Base-by-base conservation (phyloP, 2,113 vertebrate genomes). In the Chauna torquata region DNA sequence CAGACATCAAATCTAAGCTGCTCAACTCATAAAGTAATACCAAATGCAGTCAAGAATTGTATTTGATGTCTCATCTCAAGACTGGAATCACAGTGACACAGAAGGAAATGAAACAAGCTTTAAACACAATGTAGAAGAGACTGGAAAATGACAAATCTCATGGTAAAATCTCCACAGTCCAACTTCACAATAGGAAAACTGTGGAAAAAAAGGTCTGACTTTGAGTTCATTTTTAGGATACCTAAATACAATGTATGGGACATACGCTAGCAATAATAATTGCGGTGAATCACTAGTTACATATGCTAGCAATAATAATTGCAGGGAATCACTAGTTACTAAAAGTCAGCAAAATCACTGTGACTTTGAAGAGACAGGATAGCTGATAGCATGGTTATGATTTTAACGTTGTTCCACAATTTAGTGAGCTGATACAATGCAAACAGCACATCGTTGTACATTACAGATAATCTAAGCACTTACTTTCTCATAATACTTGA, bases 401-500 rank as follows among this genome's bases (percentile, higher is more conserved):
- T 10, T 79, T 93, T 86, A 82, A 69, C 64, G 74, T 71, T 47
- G 52, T 70, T 66, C n/a, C 59, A n/a, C 47, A 52, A 20, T 7
- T n/a, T 57, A 70, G 64, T 16, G 68, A 82, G 92, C 61, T 38
- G 92, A 78, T 34, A 85, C 0, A 30, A 94, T 95, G 72, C 74
- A 71, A 91, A 91, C 19, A 23, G 57, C 62, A 78, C 58, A 61
- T 6, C 8, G 52, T 32, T 69, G 86, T 64, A 65, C 44, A 79
- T 82, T 90, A 95, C 80, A 92, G 95, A 90, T 82, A 96, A 93
- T 94, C 65, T 95, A 76, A 49, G 89, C 96, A 98, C 99, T 98
- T 98, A 99, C 99, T 98, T 99, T 99, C 97, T 99, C 99, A 57
- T 99, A 99, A 98, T 99, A 99, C 98, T 99, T 99, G 98, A 99